Evolutionary conservation across 1,140 invertebrate species (phyloP).

Genomic region (Kradibia gibbosae): DNA sequence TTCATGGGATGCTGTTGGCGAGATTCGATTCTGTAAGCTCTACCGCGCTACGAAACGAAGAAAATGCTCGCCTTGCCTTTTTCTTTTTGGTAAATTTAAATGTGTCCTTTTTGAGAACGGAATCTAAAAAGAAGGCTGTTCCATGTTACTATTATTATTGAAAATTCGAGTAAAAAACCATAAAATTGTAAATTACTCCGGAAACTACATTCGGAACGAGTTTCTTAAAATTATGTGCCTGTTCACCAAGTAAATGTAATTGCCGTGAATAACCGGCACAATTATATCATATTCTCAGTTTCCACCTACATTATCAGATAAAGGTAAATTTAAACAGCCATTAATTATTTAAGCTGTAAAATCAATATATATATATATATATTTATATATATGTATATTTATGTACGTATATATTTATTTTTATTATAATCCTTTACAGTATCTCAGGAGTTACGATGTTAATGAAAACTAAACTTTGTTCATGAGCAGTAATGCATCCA

Average conservation of each 20-base stretch:
- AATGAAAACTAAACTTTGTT: constrained; percentile 14
- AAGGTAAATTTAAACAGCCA: background rate
- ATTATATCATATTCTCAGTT: background rate
- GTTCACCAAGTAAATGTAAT: constrained; percentile 6
- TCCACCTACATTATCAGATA: constrained; percentile 9
- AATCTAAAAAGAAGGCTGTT: background rate
- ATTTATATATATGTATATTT: no score
- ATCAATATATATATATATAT: constrained; percentile 19
- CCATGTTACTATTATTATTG: constrained; percentile 9
- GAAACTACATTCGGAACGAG: constrained; percentile 17
- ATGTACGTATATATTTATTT: no score
- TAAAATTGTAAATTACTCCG: constrained; percentile 7
- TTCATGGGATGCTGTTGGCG: background rate
- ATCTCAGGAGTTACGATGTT: background rate
- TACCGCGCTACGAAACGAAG: background rate
- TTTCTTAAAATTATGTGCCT: constrained; percentile 8
- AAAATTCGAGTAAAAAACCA: background rate
- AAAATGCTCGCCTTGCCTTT: constrained; percentile 29
- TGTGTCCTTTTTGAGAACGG: background rate
- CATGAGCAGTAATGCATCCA: background rate
- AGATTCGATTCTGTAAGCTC: background rate
- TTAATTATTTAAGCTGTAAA: background rate
- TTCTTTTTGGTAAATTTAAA: constrained; percentile 40
- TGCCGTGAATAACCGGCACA: constrained; percentile 24
- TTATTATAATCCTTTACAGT: background rate